phyloP scores from a whole-genome alignment of 2,888 invertebrate genomes.

The Thecocarcelia acutangulata region DNA sequence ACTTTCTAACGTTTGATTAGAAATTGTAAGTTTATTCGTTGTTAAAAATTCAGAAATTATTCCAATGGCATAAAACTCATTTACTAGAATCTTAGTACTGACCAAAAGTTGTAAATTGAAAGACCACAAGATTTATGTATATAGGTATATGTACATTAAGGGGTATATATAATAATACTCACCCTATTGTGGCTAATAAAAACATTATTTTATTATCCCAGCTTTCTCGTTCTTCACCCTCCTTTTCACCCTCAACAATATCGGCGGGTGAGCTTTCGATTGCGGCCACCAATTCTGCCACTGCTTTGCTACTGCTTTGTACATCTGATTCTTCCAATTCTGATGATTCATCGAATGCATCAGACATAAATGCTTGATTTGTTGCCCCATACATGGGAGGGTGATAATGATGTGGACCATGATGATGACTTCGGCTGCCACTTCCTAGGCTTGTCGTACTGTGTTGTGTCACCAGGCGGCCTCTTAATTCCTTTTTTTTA shows the following conservation, averaged over 20 bases:
- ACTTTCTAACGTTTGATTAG: no score
- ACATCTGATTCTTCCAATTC: slow-evolving; percentile 80
- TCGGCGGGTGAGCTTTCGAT: slow-evolving; percentile 83
- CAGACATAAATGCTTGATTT: slow-evolving; percentile 88
- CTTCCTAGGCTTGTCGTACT: slow-evolving; percentile 86
- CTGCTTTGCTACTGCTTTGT: slow-evolving; percentile 76
- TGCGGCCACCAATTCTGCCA: slow-evolving; percentile 74
- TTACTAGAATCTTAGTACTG: no score
- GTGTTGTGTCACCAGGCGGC: slow-evolving; percentile 88
- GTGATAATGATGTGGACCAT: slow-evolving; percentile 75
- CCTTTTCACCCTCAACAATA: slow-evolving; percentile 86
- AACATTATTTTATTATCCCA: slow-evolving; percentile 97
- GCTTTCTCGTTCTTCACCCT: slow-evolving; percentile 89
- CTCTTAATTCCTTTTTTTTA: slow-evolving; percentile 85
- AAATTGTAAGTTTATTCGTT: no score
- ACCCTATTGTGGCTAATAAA: slow-evolving; percentile 93
- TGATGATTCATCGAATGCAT: slow-evolving; percentile 79
- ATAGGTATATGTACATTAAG: no score
- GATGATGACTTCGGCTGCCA: slow-evolving; percentile 81
- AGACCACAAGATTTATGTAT: no score
- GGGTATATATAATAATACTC: no score
- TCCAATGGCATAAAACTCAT: no score
- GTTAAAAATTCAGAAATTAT: no score
- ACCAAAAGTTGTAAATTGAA: no score
- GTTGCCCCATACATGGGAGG: slow-evolving; percentile 90